These are phyloP conservation scores for Lasiurus borealis DNA, from an alignment of 2,113 vertebrate species.

Conservation along the genomic window DNA sequence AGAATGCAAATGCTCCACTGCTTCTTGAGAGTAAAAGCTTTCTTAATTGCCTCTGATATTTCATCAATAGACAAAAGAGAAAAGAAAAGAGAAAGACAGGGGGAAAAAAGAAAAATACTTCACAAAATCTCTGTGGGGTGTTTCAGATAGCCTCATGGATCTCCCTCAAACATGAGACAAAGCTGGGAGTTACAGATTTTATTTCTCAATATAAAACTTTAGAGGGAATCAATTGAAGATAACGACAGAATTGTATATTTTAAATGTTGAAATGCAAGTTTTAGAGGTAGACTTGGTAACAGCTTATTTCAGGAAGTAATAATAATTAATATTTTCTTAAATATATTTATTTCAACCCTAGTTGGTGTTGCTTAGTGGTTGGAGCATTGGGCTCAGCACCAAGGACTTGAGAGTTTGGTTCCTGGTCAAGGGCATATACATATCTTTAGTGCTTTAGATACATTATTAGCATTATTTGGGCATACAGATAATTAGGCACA, in stretches of 20 bases:
- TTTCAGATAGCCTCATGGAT: background rate
- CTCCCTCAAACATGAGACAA: background rate
- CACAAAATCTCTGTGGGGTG: background rate
- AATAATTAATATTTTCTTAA: background rate
- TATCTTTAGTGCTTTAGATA: background rate
- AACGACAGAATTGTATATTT: background rate
- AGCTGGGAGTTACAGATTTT: background rate
- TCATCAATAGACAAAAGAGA: slow-evolving; percentile 58
- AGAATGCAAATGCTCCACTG: background rate
- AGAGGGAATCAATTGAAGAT: background rate
- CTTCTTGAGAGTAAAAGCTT: background rate
- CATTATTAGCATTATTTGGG: background rate
- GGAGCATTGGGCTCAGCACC: too few species aligned
- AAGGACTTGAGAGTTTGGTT: too few species aligned
- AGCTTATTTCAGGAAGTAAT: background rate
- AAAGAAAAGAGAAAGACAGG: background rate
- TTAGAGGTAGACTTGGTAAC: background rate
- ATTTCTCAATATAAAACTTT: background rate
- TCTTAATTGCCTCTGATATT: background rate
- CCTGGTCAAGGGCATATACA: too few species aligned
- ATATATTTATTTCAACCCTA: background rate
- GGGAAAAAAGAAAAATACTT: background rate
- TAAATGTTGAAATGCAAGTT: background rate
- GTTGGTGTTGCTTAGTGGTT: too few species aligned
- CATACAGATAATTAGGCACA: background rate